Base-by-base conservation (phyloP, 2,888 invertebrate species). In the Adineta ricciae region DNA sequence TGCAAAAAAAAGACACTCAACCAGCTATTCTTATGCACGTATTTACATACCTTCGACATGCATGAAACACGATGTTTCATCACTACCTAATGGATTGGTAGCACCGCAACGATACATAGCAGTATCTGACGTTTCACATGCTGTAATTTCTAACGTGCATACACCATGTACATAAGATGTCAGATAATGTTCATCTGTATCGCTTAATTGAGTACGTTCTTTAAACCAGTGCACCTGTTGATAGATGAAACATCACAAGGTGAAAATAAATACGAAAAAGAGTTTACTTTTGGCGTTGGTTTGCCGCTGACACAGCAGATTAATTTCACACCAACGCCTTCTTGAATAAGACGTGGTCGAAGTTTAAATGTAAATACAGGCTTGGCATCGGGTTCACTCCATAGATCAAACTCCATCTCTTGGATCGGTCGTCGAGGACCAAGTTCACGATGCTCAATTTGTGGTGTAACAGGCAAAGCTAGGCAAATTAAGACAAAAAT, bases 281-380 rank as follows among this genome's bases (percentile, higher is more conserved):
- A 7, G n/a, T 21, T 78, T 41, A 78, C 97, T 52, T 95, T 94
- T 32, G 99, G 97, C 88, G 94, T 93, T 86, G 99, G 99, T 90
- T 95, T 95, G 87, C 97, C 97, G 88, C 95, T 95, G 86, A 99
- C 93, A 89, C 98, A 97, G 91, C 97, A 97, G 83, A 98, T 93
- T 87, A 99, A 93, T 92, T 99, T 99, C 93, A 98, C 98, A 86
- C 96, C 96, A 86, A 91, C 90, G 87, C 96, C 94, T 89, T 93
- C 93, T 92, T 99, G 99, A 93, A 99, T 98, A 88, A 98, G 95
- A 90, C 99, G 95, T 90, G 98, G 97, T 91, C 99, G 94, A 88
- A 99, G 93, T 89, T 96, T 94, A 95, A 99, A 99, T 89, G 97
- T 97, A 93, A 99, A 99, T 90, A 93, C 94, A 86, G 99, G 99